A percentile compares a stretch with the other conserved stretches of the same genome.
These are phyloP conservation scores for Dryococelus australis DNA, from an alignment of 2,888 invertebrate species.

Conservation along the genomic window DNA sequence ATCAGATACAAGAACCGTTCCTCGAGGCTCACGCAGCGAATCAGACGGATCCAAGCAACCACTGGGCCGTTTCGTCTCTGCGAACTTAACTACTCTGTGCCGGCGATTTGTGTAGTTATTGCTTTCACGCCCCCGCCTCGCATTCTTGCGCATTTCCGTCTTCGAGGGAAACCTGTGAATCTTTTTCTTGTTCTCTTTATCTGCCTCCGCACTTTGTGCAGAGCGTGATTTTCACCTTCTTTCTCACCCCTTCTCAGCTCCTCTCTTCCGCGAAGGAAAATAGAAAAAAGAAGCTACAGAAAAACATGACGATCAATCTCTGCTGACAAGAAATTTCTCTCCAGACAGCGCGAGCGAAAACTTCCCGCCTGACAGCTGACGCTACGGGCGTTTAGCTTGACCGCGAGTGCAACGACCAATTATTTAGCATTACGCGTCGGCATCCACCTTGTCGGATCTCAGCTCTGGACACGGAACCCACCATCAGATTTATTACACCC, in stretches of 20 bases:
- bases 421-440: background rate
- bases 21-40: too few relatives aligned
- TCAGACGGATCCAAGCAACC: too few relatives aligned
- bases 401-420: background rate
- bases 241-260: background rate
- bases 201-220: background rate
- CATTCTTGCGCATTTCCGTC: background rate
- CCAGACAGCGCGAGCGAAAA: background rate
- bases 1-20: too few relatives aligned
- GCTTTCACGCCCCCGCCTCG: background rate
- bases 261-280: background rate
- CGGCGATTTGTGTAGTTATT: background rate
- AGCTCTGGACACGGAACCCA: background rate
- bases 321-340: background rate
- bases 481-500: background rate
- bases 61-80: too few relatives aligned
- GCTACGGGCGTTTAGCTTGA: background rate
- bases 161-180: background rate
- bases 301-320: background rate
- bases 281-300: background rate
- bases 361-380: constrained; percentile 10
- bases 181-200: background rate
- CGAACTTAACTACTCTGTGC: background rate
- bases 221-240: background rate
- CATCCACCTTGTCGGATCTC: background rate